Percentiles rank a stretch among this genome's conserved stretches.
phyloP scores from a whole-genome alignment of 1,140 invertebrate genomes.

The Mamestra configurata region DNA sequence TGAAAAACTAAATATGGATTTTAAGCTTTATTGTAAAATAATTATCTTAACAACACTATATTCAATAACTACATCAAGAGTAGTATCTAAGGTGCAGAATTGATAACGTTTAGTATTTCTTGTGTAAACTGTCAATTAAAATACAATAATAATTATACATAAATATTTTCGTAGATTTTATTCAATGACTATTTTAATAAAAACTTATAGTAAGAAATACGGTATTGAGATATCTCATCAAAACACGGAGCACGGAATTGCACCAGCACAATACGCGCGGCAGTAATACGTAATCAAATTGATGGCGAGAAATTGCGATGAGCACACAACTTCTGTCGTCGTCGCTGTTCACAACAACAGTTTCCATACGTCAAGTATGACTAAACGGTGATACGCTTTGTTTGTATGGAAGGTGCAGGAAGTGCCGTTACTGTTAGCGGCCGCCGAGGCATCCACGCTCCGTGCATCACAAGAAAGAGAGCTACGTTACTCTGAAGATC shows the following conservation, averaged over 20 bases:
- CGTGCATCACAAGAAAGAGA: background rate
- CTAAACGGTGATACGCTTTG: too few relatives aligned
- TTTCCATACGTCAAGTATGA: too few relatives aligned
- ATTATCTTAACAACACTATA: constrained; percentile 39
- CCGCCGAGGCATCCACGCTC: too few relatives aligned
- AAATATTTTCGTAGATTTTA: background rate
- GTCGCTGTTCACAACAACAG: too few relatives aligned
- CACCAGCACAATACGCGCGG: background rate
- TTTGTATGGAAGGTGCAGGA: too few relatives aligned
- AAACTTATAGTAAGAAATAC: background rate
- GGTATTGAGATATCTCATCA: background rate
- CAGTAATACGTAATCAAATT: too few relatives aligned
- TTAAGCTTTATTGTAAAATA: constrained; percentile 50
- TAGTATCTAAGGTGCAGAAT: constrained; percentile 44
- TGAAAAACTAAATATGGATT: background rate
- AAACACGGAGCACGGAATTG: too few relatives aligned
- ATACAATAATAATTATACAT: constrained; percentile 8
- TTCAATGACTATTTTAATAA: background rate
- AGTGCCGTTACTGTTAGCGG: too few relatives aligned
- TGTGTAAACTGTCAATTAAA: constrained; percentile 26
- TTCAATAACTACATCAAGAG: constrained; percentile 37
- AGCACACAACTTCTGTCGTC: too few relatives aligned
- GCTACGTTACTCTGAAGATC: background rate
- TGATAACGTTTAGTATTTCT: constrained; percentile 28
- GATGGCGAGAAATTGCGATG: too few relatives aligned